Evolutionary conservation across 2,888 invertebrate genomes (phyloP).

Genomic region (Deroplatys truncata): DNA sequence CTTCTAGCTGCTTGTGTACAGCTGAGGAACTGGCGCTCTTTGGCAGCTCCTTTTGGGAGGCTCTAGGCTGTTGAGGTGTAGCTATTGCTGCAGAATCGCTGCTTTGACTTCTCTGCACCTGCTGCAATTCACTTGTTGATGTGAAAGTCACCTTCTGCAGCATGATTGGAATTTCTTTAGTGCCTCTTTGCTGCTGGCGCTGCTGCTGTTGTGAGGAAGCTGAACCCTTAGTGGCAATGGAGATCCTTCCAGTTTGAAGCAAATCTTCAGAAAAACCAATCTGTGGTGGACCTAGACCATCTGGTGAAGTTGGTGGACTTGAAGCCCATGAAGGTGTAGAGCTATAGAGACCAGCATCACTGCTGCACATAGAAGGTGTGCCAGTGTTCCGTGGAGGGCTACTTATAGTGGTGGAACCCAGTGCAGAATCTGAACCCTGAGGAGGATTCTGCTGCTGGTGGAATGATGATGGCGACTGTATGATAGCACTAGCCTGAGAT

Average conservation of each 20-base stretch:
- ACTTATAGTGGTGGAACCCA: conserved; percentile 58
- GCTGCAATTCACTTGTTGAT: conserved; percentile 54
- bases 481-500: conserved; percentile 28
- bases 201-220: neutral
- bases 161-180: conserved; percentile 29
- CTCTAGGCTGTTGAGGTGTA: no score
- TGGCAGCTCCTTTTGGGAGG: conserved; percentile 13
- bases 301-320: conserved; percentile 56
- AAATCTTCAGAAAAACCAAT: conserved; percentile 53
- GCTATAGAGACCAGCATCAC: conserved; percentile 16
- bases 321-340: conserved; percentile 58
- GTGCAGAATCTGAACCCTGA: conserved; percentile 52
- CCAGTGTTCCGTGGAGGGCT: conserved; percentile 51
- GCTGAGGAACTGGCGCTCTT: conserved; percentile 27
- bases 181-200: neutral
- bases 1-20: conserved; percentile 11
- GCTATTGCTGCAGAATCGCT: neutral
- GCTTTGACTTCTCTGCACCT: conserved; percentile 35
- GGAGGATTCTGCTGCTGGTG: conserved; percentile 32
- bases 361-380: conserved; percentile 39
- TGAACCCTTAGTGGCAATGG: conserved; percentile 4
- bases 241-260: conserved; percentile 9
- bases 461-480: neutral
- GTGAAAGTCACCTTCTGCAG: conserved; percentile 45
- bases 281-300: conserved; percentile 50